Base-by-base conservation (phyloP, 1,140 invertebrate genomes). In the Pseudomyrmex sp. region DNA sequence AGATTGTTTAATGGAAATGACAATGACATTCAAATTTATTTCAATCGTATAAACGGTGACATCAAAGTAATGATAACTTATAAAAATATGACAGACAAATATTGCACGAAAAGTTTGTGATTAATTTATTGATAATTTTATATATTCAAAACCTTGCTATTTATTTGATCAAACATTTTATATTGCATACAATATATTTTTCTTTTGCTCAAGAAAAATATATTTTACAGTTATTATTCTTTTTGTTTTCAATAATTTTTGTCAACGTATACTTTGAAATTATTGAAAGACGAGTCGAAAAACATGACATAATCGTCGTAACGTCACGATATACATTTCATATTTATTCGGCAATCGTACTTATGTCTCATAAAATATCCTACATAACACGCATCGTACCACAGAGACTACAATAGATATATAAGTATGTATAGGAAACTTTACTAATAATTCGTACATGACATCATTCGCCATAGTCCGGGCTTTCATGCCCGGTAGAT, bases 401-500 rank as follows among this genome's bases (percentile, higher is more conserved):
- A 58, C 9, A 58, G 23, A 7, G 52, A 70, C 69, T 35, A 35
- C 35, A 35, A 35, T 35, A 35, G 35, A 5, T 7, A 35, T 35
- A 35, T 35, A 5, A 35, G 35, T 35, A 35, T 7, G 66, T 80
- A 80, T 72, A 80, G 63, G 76, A 80, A 79, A 72, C 66, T 80
- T 80, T 72, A 72, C 54, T 80, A 80, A 80, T 80, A 80, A 63
- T 80, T 86, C 50, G 75, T 70, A 73, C 85, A 83, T 85, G 85
- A 80, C 68, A 68, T 54, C 52, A 52, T 86, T 76, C 58, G 48
- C 68, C 2, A 62, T 54, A 61, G 56, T 50, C 56, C 56, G 0
- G 5, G 62, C 63, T 73, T 58, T 82, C 69, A 82, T 61, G 48
- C 70, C 46, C 79, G 48, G 72, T 75, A 59, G 59, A 70, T 77